phyloP scores from a whole-genome alignment of 1,140 invertebrate species.

The Eupristina koningsbergeri region DNA sequence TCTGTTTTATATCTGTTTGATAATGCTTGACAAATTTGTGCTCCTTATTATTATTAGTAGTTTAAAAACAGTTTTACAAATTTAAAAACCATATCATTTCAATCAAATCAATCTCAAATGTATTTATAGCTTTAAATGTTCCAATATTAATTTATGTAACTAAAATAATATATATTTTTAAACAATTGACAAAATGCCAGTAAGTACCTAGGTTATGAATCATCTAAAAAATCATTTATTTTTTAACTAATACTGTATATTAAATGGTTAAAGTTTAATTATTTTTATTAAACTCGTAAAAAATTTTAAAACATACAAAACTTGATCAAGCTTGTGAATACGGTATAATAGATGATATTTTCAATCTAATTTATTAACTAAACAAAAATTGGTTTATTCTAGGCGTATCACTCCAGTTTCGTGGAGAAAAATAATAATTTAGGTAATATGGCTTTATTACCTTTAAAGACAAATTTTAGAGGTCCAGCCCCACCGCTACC shows the following conservation, averaged over 20 bases:
- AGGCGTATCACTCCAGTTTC: constrained; percentile 94
- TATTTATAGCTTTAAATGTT: background rate
- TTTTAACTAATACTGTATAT: too few relatives aligned
- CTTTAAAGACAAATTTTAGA: constrained; percentile 87
- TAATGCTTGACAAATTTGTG: too few relatives aligned
- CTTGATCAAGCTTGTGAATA: background rate
- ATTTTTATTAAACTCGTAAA: too few relatives aligned
- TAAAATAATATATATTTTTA: background rate
- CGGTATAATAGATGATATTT: background rate
- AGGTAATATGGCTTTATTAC: constrained; percentile 95
- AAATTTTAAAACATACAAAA: too few relatives aligned
- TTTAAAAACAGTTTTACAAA: too few relatives aligned
- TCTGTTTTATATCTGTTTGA: too few relatives aligned
- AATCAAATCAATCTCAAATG: background rate
- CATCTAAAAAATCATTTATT: background rate
- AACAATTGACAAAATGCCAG: constrained; percentile 50
- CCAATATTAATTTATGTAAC: background rate
- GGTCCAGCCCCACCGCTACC: constrained; percentile 86
- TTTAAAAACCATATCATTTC: background rate
- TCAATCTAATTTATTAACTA: background rate
- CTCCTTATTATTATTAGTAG: too few relatives aligned
- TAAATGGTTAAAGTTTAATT: too few relatives aligned
- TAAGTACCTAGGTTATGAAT: constrained; percentile 49
- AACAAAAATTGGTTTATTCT: background rate
- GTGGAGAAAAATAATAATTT: constrained; percentile 74